Evolutionary conservation across 2,888 invertebrate genomes (phyloP).

Genomic region (Patella caerulea): DNA sequence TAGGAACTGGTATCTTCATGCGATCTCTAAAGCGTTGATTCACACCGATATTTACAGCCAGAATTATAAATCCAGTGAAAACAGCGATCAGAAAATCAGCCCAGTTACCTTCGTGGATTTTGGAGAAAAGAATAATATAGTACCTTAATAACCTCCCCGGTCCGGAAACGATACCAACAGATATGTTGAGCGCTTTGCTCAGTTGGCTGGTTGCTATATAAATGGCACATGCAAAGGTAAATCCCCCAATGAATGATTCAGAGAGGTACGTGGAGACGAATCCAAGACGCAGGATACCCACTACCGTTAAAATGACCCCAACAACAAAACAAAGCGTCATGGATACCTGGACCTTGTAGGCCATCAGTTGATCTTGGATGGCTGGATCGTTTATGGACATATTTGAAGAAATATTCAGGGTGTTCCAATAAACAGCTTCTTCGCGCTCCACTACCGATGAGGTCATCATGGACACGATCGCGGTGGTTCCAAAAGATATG

Average conservation of each 20-base stretch:
- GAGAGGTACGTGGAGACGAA: constrained; percentile 52
- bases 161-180: constrained; percentile 41
- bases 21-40: constrained; percentile 54
- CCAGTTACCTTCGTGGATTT: constrained; percentile 77
- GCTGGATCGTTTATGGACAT: constrained; percentile 24
- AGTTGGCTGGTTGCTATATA: constrained; percentile 51
- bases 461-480: constrained; percentile 60
- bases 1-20: constrained; percentile 63
- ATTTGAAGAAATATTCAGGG: constrained; percentile 11
- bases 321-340: constrained; percentile 40
- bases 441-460: constrained; percentile 48
- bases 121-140: constrained; percentile 75
- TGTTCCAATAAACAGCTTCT: constrained; percentile 17
- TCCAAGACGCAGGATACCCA: constrained; percentile 49
- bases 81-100: constrained; percentile 80
- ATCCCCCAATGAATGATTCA: constrained; percentile 56
- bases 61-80: constrained; percentile 77
- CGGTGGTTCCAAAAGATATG: constrained; percentile 62
- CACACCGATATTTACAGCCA: constrained; percentile 69
- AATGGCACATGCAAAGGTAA: constrained; percentile 53
- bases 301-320: constrained; percentile 44
- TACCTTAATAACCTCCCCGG: constrained; percentile 72
- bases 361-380: constrained; percentile 12
- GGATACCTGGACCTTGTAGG: constrained; percentile 46
- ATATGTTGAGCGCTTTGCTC: constrained; percentile 45